Evolutionary conservation across 1,140 invertebrate genomes (phyloP), one percentile per base, ranked within the genome.

Genomic region (Helicoverpa armigera): DNA sequence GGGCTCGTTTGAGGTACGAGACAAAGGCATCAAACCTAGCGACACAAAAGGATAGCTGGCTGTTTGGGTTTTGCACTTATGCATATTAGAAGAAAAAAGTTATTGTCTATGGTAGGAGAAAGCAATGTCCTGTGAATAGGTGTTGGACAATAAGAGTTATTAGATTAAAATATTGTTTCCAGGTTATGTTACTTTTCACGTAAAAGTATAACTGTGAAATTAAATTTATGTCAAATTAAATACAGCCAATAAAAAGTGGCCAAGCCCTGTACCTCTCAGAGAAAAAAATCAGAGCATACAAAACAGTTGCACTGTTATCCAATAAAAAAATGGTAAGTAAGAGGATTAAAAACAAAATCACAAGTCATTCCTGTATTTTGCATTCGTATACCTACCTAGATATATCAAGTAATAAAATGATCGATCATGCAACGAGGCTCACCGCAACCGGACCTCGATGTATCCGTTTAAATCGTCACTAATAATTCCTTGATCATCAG

Each of bases 1-100:
- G 43, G 54, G 50, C 67, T 53, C 13, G 60, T 73, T 80, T 81
- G 79, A 83, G 83, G 82, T 70, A 73, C 79, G 54, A 88, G 80
- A 91, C 87, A 90, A 87, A 88, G 83, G 82, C 81, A 87, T 85
- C 80, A 86, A 87, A 86, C 85, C 85, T 83, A 85, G 85, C 86
- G 87, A 84, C 84, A 87, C 83, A 82, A 82, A 87, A 86, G 72
- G 80, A 82, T 65, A 84, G 77, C 65, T 79, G 48, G 79, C 79
- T 75, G 78, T 78, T 83, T 88, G 83, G 83, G 82, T 83, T 86
- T 82, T 63, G 51, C 58, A 56, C 83, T 82, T 77, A 58, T 70
- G 81, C 67, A 81, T 35, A 56, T 43, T 73, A 9, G 51, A 54
- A 77, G 65, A 77, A 77, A 77, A 67, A 13, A 56, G 35, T 5